Conservation (phyloP, 2,888 invertebrate species). For the Heliconius ismenius region DNA sequence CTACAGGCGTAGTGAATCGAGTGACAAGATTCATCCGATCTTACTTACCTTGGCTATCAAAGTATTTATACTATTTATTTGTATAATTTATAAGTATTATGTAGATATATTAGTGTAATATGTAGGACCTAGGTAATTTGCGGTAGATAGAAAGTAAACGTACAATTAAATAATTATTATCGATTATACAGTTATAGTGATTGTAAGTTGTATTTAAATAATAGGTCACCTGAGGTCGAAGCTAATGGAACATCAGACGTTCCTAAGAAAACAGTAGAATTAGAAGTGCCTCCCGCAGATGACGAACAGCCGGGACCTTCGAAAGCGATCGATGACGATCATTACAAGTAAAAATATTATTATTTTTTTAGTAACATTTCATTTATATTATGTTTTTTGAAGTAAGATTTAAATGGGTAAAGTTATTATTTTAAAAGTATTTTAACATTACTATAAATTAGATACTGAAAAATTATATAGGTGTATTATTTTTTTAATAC, state of each 20-base stretch:
- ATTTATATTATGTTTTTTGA: neutral
- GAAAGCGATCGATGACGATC: slow-evolving; percentile 61
- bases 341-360: slow-evolving; percentile 60
- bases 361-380: neutral
- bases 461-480: neutral
- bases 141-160: neutral
- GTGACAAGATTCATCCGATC: slow-evolving; percentile 11
- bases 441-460: too few relatives aligned
- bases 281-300: slow-evolving; percentile 45
- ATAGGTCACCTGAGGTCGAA: slow-evolving; percentile 27
- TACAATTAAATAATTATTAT: neutral
- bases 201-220: neutral
- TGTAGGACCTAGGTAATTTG: neutral
- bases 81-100: neutral
- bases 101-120: neutral
- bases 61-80: slow-evolving; percentile 4
- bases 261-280: slow-evolving; percentile 38
- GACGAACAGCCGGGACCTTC: slow-evolving; percentile 66
- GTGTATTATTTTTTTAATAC: neutral
- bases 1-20: slow-evolving; percentile 6
- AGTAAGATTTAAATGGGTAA: neutral
- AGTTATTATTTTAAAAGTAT: too few relatives aligned
- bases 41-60: slow-evolving; percentile 10
- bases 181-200: neutral
- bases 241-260: slow-evolving; percentile 9